Evolutionary conservation across 2,797 vertebrate species (phyloP).

Genomic region (Danionella dracula): DNA sequence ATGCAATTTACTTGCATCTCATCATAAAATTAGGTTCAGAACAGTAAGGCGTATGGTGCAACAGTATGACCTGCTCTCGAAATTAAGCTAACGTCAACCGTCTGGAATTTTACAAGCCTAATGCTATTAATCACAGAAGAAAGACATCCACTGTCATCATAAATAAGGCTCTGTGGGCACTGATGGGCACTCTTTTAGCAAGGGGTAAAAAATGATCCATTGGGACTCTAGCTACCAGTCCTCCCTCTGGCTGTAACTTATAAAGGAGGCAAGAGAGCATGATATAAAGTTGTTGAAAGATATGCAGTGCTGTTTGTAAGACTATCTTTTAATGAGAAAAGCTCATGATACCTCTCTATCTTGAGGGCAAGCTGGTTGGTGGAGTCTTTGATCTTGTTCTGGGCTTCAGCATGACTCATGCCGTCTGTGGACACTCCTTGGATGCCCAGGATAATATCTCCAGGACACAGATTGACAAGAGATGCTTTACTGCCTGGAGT

Average conservation of each 20-base stretch:
- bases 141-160: background rate
- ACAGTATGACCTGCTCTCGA: conserved; percentile 6
- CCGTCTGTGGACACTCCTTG: conserved; percentile 74
- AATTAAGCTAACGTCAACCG: conserved; percentile 10
- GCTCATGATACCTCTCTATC: conserved; percentile 73
- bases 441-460: conserved; percentile 79
- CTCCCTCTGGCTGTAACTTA: conserved; percentile 1
- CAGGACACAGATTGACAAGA: conserved; percentile 75
- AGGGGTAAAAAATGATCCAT: background rate
- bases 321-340: conserved; percentile 22
- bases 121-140: conserved; percentile 2
- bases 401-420: conserved; percentile 81
- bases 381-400: conserved; percentile 81
- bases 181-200: conserved; percentile 6
- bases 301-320: background rate
- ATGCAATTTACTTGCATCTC: background rate
- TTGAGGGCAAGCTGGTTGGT: conserved; percentile 73
- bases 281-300: conserved; percentile 25
- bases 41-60: background rate
- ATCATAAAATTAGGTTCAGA: conserved; percentile 1
- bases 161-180: conserved; percentile 5
- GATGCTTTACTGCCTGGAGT: conserved; percentile 83
- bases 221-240: background rate
- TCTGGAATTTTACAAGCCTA: conserved; percentile 13
- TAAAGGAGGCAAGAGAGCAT: background rate